Base-by-base conservation (phyloP, 2,888 invertebrate species). In the Erpobdella octoculata region DNA sequence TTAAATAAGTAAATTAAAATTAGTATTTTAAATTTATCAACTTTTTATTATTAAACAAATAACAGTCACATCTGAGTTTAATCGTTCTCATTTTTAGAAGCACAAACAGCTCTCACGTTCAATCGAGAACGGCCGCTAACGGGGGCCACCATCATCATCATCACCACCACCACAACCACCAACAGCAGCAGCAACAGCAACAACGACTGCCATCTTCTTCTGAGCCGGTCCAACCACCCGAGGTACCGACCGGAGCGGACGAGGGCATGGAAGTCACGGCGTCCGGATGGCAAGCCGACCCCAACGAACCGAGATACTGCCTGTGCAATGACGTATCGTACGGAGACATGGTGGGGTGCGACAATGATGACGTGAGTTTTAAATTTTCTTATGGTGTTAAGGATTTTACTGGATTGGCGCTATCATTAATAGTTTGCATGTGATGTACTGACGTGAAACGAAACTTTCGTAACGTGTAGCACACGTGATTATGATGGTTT, bases 321-420 rank as follows among this genome's bases (percentile, higher is more conserved):
- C 88, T 94, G 78, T 96, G 96, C 84, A 94, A 95, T 85, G 93
- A 96, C 84, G 93, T 95, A 28, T 93, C 93, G 0, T 96, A 95
- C 80, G 96, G 96, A 0, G 93, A 94, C 82, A 97, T 97, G 97
- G 95, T 98, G 59, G 97, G 96, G 74, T 97, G 98, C 85, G 97
- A 98, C 85, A 96, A 96, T 84, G 91, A 91, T 83, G 91, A 93
- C 81, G 93, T 93, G 83, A 88, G 90, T 87, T 1, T 38, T 68
- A 46, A 3, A 9, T 9, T 31, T 46, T 8, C 25, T 31, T 9
- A 25, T 53, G 5, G 69, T 35, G 21, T 41, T 12, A 12, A 31
- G 25, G 28, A 65, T 18, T 12, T 48, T 41, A n/a, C 12, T 41
- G 46, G 53, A 18, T 53, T 21, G 53, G 53, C 53, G 28, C 28